Conservation (phyloP, 2,797 vertebrate genomes). For the Coreius guichenoti region DNA sequence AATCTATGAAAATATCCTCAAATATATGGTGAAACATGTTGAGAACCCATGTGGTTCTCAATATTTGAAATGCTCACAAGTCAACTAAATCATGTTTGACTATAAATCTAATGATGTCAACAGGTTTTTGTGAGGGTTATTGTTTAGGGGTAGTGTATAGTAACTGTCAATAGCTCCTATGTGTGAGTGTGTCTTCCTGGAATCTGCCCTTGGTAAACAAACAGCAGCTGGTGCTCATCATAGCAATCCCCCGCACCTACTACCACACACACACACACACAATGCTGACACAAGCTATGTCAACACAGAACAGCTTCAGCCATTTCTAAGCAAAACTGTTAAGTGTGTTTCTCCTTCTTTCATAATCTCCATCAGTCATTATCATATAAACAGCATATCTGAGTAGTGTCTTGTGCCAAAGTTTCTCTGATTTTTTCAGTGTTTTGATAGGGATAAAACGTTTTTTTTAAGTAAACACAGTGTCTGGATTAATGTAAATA, state of each 20-base stretch:
- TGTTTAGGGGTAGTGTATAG: background rate
- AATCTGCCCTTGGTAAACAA: slow-evolving; percentile 55
- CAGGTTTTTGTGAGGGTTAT: background rate
- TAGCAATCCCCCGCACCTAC: slow-evolving; percentile 38
- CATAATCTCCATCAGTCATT: slow-evolving; percentile 12
- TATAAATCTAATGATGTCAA: background rate
- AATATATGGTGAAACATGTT: background rate
- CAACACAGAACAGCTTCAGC: slow-evolving; percentile 45
- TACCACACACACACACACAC: slow-evolving; percentile 7
- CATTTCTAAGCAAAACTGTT: slow-evolving; percentile 42
- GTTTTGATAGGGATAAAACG: slow-evolving; percentile 1
- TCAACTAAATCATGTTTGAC: background rate
- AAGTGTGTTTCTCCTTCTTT: slow-evolving; percentile 19
- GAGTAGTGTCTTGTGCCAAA: background rate
- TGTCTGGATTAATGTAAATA: background rate
- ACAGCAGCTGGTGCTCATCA: slow-evolving; percentile 59
- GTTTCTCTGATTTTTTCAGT: background rate
- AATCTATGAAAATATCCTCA: background rate
- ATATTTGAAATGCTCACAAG: background rate
- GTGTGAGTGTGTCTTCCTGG: slow-evolving; percentile 28
- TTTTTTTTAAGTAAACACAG: background rate
- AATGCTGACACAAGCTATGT: background rate
- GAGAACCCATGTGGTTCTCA: background rate
- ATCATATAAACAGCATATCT: slow-evolving; percentile 8
- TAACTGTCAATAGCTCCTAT: background rate